Evolutionary conservation across 2,113 vertebrate species (phyloP).

Genomic region (Panurus biarmicus): DNA sequence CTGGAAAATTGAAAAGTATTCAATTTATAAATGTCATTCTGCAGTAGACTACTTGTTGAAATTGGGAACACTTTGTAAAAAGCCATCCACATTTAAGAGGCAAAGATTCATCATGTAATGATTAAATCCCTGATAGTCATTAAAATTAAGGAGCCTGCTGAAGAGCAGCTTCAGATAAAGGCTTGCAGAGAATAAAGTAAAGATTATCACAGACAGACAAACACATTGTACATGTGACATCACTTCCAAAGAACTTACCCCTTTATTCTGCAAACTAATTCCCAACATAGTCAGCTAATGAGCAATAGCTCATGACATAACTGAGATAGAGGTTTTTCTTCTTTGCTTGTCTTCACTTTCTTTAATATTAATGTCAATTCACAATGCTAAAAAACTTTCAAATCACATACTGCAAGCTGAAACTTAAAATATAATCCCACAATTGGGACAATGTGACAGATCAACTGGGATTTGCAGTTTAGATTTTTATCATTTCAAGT

Average conservation of each 20-base stretch:
- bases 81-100: neutral
- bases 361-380: neutral
- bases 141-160: neutral
- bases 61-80: neutral
- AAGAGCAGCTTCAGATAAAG: neutral
- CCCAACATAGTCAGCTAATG: neutral
- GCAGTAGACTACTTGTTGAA: neutral
- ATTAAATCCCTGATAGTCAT: conserved; percentile 14
- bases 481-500: neutral
- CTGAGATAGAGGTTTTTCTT: neutral
- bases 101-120: neutral
- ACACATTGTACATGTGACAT: neutral
- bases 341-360: neutral
- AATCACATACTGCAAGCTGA: neutral
- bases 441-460: neutral
- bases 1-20: neutral
- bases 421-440: neutral
- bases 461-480: neutral
- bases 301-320: neutral
- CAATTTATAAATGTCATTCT: neutral
- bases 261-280: conserved; percentile 6
- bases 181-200: neutral
- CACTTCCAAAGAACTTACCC: neutral
- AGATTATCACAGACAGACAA: neutral
- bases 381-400: neutral